Base-by-base conservation (phyloP, 2,113 vertebrate genomes). In the Maccullochella peelii region DNA sequence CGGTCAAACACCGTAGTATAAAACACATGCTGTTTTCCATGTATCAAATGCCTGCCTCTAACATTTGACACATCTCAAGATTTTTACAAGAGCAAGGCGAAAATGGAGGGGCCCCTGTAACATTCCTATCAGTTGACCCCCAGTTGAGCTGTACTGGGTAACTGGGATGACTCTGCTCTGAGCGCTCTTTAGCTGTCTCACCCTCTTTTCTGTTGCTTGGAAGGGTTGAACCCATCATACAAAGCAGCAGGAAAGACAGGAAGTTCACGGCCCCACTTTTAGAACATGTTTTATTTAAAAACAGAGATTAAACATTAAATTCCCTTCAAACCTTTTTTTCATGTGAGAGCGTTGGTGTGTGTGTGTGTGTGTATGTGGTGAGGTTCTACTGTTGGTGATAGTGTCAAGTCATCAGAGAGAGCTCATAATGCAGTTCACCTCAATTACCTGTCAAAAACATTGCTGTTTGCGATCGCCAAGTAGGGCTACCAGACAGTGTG, bases 251-350 rank as follows among this genome's bases (percentile, higher is more conserved):
- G 66, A 73, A 54, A 62, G 75, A 88, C 86, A 50, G 65, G 27
- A 71, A 86, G 92, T 91, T 91, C 83, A 90, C 57, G 66, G 84
- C 72, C 72, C 49, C 20, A 27, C 70, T 84, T 77, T 85, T 77
- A 75, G 73, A 20, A 8, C 79, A 91, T 90, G 40, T 92, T 90
- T 93, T 89, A 92, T 92, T 88, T 84, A 89, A 88, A 86, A 88
- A 86, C 20, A 61, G 15, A 75, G 73, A 93, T 91, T 89, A 92
- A 93, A 94, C 81, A 86, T 94, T 92, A 82, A 92, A 89, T 77
- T 82, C 67, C 67, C 33, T 80, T 40, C 50, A 86, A 76, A 65
- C 44, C 57, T 49, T 55, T 73, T 52, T 77, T 30, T 68, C 36
- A 71, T 57, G 49, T 0, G 40, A 27, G 38, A 23, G 62, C 4